Conservation (phyloP, 2,113 vertebrate genomes). For the Naja naja region DNA sequence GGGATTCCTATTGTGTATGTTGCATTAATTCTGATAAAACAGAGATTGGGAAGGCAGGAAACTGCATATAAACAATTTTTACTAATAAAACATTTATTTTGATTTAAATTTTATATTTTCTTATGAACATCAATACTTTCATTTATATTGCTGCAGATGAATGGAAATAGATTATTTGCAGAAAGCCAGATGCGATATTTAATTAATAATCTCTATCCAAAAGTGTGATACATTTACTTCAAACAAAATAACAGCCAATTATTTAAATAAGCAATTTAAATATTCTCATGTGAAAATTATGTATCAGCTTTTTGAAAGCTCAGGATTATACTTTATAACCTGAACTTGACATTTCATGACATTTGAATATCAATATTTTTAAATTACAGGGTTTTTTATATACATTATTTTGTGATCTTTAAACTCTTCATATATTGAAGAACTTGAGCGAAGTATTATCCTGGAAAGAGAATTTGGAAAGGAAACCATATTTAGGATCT, state of each 20-base stretch:
- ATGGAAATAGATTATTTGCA: conserved; percentile 8
- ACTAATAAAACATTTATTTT: conserved; percentile 1
- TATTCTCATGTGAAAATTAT: not conserved
- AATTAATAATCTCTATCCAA: not conserved
- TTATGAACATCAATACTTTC: not conserved
- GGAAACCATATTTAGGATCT: not conserved
- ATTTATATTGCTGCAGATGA: not conserved
- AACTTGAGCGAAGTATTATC: not conserved
- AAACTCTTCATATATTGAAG: not conserved
- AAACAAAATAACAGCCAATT: not conserved
- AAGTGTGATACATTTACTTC: not conserved
- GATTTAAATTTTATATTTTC: not conserved
- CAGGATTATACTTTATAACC: not conserved
- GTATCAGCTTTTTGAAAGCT: not conserved
- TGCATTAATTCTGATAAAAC: conserved; percentile 11
- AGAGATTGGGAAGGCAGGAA: conserved; percentile 15
- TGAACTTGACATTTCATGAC: not conserved
- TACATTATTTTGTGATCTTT: not conserved
- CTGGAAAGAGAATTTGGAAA: not conserved
- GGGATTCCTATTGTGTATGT: not conserved
- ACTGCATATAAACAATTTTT: not conserved
- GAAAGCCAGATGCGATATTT: conserved; percentile 2
- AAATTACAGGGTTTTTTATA: not conserved
- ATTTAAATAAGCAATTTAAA: not conserved
- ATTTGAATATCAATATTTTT: not conserved